phyloP scores from a whole-genome alignment of 1,140 invertebrate genomes.

The Eumeta japonica region DNA sequence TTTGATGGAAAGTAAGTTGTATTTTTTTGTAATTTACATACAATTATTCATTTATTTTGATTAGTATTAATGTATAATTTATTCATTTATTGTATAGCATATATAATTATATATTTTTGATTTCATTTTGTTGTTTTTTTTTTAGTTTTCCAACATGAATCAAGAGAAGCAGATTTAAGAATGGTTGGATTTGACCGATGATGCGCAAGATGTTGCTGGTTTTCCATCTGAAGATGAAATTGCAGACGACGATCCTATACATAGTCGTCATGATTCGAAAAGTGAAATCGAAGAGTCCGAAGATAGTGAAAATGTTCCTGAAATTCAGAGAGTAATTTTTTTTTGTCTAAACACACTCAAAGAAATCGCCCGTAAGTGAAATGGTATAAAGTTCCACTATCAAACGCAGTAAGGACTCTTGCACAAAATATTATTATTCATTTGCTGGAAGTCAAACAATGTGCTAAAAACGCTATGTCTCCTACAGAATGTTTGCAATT shows the following conservation, averaged over 20 bases:
- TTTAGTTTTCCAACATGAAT: slow-evolving; percentile 7
- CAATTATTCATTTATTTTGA: slow-evolving; percentile 9
- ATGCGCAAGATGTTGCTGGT: slow-evolving; percentile 12
- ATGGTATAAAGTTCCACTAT: slow-evolving; percentile 12
- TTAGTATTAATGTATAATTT: slow-evolving; percentile 8
- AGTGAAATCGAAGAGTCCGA: slow-evolving; percentile 11
- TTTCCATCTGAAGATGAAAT: slow-evolving; percentile 10
- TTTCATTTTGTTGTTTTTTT: slow-evolving; percentile 5
- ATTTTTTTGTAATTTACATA: slow-evolving; percentile 7
- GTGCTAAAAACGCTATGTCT: slow-evolving; percentile 14
- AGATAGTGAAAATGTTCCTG: slow-evolving; percentile 8
- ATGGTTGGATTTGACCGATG: slow-evolving; percentile 11
- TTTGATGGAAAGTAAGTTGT: slow-evolving; percentile 8
- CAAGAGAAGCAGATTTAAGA: slow-evolving; percentile 9
- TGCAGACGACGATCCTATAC: slow-evolving; percentile 6
- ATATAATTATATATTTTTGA: too few relatives aligned
- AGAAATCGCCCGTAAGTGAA: slow-evolving; percentile 15
- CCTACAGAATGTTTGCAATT: slow-evolving; percentile 19
- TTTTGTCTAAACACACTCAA: slow-evolving; percentile 12
- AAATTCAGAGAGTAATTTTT: slow-evolving; percentile 10
- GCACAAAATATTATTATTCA: slow-evolving; percentile 17
- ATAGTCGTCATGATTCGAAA: slow-evolving; percentile 12
- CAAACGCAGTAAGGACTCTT: slow-evolving; percentile 15
- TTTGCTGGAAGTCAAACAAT: slow-evolving; percentile 18
- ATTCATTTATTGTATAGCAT: slow-evolving; percentile 8